Conservation (phyloP, 2,888 invertebrate genomes). For the Macrophya alboannulata region DNA sequence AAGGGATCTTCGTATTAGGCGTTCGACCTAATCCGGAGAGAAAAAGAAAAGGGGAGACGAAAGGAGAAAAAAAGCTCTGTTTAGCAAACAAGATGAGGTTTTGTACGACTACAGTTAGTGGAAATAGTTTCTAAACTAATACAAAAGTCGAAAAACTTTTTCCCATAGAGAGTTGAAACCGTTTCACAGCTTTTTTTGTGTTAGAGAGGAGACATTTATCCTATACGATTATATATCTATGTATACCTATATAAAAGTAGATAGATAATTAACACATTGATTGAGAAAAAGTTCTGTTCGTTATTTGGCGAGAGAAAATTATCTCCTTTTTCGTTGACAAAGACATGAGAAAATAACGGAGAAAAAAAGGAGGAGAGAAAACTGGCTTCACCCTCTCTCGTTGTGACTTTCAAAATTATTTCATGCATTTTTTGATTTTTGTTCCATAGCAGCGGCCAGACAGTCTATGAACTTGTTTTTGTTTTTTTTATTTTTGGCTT, state of each 20-base stretch:
- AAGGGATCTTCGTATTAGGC: conserved; percentile 22
- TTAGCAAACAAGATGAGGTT: conserved; percentile 40
- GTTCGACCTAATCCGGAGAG: conserved; percentile 23
- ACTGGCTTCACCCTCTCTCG: no score
- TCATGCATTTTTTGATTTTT: not conserved
- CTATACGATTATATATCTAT: not conserved
- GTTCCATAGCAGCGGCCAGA: not conserved
- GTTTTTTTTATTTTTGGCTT: not conserved
- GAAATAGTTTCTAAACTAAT: conserved; percentile 31
- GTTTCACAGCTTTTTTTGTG: not conserved
- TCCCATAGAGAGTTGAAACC: not conserved
- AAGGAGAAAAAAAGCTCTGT: not conserved
- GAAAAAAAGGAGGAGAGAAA: no score
- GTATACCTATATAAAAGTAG: no score
- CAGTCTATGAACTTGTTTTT: not conserved
- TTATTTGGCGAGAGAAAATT: no score
- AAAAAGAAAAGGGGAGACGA: not conserved
- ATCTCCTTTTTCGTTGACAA: no score
- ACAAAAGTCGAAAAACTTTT: conserved; percentile 28
- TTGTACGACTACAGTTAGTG: not conserved
- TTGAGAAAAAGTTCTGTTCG: no score
- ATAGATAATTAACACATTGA: no score
- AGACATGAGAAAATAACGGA: no score
- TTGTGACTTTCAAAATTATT: not conserved
- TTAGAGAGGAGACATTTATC: not conserved